A percentile compares a stretch with the other conserved stretches of the same genome.
Evolutionary conservation across 2,113 vertebrate genomes (phyloP).

Genomic region (Macrotis lagotis): DNA sequence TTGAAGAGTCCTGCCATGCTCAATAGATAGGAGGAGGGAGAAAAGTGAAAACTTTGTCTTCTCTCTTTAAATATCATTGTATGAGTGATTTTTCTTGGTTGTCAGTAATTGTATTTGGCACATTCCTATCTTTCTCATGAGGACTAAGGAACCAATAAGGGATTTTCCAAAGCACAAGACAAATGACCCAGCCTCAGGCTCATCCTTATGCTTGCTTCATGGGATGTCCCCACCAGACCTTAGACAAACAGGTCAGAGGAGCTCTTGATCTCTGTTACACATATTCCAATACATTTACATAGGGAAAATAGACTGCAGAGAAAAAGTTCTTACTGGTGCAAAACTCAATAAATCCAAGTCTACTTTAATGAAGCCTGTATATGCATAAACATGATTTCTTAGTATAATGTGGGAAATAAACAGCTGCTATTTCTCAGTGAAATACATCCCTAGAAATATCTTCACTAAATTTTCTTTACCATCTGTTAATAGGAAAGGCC

Average conservation of each 20-base stretch:
- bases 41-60: not conserved
- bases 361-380: not conserved
- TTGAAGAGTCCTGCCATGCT: not conserved
- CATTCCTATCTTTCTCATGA: not conserved
- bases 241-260: not conserved
- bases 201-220: not conserved
- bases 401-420: slow-evolving; percentile 20
- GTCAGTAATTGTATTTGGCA: not conserved
- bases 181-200: not conserved
- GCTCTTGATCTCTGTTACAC: not conserved
- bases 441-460: slow-evolving; percentile 13
- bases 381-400: slow-evolving; percentile 7
- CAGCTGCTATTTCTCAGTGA: not conserved
- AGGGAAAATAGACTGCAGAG: not conserved
- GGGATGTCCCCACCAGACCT: not conserved
- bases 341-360: not conserved
- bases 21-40: not conserved
- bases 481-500: slow-evolving; percentile 40
- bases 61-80: not conserved
- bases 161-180: not conserved
- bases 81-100: not conserved
- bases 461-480: slow-evolving; percentile 39
- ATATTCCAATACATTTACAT: not conserved
- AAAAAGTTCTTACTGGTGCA: not conserved
- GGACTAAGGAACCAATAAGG: not conserved